Base-by-base conservation (phyloP, 2,113 vertebrate genomes). In the Chaetodon trifascialis region DNA sequence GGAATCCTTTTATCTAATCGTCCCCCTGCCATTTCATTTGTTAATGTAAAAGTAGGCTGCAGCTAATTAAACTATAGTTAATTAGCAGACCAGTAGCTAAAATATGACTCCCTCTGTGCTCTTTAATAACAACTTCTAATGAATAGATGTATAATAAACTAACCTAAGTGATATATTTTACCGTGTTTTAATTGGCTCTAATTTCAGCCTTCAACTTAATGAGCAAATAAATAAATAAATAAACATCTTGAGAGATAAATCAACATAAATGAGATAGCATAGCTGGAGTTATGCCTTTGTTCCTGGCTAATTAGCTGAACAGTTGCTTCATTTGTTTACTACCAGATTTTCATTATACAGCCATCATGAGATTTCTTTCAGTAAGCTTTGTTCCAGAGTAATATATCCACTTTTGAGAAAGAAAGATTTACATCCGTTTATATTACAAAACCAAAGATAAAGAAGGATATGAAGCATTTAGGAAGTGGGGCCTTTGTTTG, bases 261-360 rank as follows among this genome's bases (percentile, higher is more conserved):
- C 84, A 88, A 36, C 78, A 54, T 58, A 84, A 91, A 87, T 88
- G 74, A 86, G 83, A 83, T 78, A 59, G 73, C 55, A 2, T 62
- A 60, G 75, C 62, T 76, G 44, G 74, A 80, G 76, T 74, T 69
- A n/a, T 70, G 84, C 66, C 66, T 90, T 85, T 87, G 82, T 88
- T 85, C 79, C 73, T 36, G 17, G 73, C 62, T 91, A 86, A 91
- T 93, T 94, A 87, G 75, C 82, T 42, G 77, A 91, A 83, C 88
- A 86, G 73, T 86, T 88, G 79, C 63, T 77, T 85, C 70, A 92
- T 91, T 92, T 92, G 88, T 91, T 91, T 87, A 85, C 79, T n/a
- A 44, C 74, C 67, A 11, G 4, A 67, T 82, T 70, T 81, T 74
- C 64, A 91, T 90, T 85, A 84, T 44, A 38, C 49, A 85, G 64